Percentiles rank a stretch among this genome's conserved stretches.
Conservation (phyloP, 1,140 invertebrate genomes). For the Diachasma alloeum region DNA sequence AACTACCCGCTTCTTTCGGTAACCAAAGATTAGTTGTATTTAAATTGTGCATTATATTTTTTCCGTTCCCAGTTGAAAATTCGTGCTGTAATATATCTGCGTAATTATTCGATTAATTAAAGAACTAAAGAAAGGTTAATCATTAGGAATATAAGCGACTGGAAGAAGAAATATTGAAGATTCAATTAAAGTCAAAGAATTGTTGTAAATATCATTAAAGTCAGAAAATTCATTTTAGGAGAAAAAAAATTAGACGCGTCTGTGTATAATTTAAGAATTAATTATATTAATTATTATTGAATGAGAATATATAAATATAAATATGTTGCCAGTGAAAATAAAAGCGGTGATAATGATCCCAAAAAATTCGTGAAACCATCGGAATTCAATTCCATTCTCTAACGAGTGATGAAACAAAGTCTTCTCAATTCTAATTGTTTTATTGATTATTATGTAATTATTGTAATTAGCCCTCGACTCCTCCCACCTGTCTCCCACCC, state of each 20-base stretch:
- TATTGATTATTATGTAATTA: constrained; percentile 62
- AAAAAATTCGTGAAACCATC: neutral
- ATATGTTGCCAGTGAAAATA: neutral
- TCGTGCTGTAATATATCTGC: constrained; percentile 10
- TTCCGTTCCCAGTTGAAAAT: neutral
- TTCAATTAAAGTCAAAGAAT: neutral
- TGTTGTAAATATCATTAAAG: neutral
- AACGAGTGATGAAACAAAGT: neutral
- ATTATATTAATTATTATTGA: constrained; percentile 6
- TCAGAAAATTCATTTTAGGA: neutral
- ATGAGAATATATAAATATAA: constrained; percentile 18
- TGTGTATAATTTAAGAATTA: constrained; percentile 10
- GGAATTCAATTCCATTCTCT: neutral
- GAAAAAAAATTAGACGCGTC: neutral
- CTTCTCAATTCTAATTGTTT: constrained; percentile 32
- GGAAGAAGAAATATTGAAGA: neutral
- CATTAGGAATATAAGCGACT: neutral
- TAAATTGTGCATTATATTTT: constrained; percentile 15
- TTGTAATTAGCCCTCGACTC: constrained; percentile 56
- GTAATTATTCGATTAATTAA: neutral
- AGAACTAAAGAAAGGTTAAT: neutral
- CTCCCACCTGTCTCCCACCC: neutral
- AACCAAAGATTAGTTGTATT: constrained; percentile 31
- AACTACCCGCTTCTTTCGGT: neutral
- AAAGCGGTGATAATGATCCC: neutral